phyloP scores from a whole-genome alignment of 2,888 invertebrate species.

The Brenthis ino region DNA sequence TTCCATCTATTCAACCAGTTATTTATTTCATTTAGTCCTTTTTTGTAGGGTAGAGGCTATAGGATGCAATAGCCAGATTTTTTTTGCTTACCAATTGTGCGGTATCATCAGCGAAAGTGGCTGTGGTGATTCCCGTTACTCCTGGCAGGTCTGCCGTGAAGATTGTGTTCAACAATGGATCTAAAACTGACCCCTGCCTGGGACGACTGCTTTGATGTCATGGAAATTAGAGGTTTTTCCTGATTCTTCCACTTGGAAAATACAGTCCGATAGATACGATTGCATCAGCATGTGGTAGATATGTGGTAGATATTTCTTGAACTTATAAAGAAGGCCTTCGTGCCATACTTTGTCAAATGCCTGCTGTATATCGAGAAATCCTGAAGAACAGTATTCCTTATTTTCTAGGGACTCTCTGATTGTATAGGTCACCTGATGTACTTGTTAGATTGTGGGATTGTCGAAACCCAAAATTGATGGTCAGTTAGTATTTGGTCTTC shows the following conservation, averaged over 20 bases:
- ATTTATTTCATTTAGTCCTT: neutral
- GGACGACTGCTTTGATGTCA: neutral
- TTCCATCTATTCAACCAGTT: constrained; percentile 7
- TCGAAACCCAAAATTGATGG: constrained; percentile 26
- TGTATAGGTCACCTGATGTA: constrained; percentile 6
- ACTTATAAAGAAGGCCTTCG: constrained; percentile 18
- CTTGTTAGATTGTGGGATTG: constrained; percentile 18
- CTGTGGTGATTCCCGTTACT: neutral
- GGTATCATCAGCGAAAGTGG: constrained; percentile 13
- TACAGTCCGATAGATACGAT: constrained; percentile 15
- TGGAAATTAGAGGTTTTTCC: neutral
- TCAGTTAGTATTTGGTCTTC: constrained; percentile 3
- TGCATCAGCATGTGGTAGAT: constrained; percentile 10
- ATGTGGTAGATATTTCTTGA: constrained; percentile 14
- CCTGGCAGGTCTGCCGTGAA: neutral
- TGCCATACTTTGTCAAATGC: neutral
- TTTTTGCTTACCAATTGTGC: neutral
- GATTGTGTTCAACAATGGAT: neutral
- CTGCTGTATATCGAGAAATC: constrained; percentile 2
- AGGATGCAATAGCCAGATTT: neutral
- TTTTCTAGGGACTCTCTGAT: constrained; percentile 9
- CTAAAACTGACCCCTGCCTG: constrained; percentile 12
- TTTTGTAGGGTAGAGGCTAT: neutral
- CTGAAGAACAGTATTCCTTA: constrained; percentile 11
- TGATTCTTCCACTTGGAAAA: neutral